Evolutionary conservation across 2,888 invertebrate species (phyloP).

Genomic region (Lepidochrysops patricia): DNA sequence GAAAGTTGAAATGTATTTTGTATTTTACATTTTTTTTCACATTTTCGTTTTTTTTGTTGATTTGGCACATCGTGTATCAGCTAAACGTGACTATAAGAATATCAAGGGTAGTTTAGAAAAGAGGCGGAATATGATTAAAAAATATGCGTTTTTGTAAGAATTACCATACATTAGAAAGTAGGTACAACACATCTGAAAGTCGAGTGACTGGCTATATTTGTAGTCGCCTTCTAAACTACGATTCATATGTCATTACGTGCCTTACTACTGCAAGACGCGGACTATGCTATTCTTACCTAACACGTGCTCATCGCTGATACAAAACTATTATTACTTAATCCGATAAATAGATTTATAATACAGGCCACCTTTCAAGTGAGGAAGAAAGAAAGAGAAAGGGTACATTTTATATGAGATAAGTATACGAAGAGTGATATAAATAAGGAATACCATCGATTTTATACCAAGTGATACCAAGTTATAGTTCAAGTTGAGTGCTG

Average conservation of each 20-base stretch:
- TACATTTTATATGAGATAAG: background rate
- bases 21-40: background rate
- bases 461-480: too few species aligned
- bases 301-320: background rate
- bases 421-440: background rate
- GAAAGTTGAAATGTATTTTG: background rate
- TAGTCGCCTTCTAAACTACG: background rate
- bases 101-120: background rate
- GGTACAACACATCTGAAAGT: background rate
- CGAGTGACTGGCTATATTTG: background rate
- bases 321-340: background rate
- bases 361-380: background rate
- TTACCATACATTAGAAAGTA: too few species aligned
- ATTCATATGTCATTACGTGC: background rate
- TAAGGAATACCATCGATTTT: background rate
- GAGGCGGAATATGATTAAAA: background rate
- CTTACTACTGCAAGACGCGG: background rate
- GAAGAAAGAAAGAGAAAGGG: background rate
- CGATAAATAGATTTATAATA: slow-evolving; percentile 9
- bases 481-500: too few species aligned
- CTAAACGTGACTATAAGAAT: slow-evolving; percentile 1
- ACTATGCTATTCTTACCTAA: slow-evolving; percentile 7
- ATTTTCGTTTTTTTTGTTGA: slow-evolving; percentile 4
- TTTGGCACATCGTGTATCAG: slow-evolving; percentile 14
- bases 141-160: background rate